Conservation (phyloP, 1,140 invertebrate genomes). For the Cyclargus thomasi region DNA sequence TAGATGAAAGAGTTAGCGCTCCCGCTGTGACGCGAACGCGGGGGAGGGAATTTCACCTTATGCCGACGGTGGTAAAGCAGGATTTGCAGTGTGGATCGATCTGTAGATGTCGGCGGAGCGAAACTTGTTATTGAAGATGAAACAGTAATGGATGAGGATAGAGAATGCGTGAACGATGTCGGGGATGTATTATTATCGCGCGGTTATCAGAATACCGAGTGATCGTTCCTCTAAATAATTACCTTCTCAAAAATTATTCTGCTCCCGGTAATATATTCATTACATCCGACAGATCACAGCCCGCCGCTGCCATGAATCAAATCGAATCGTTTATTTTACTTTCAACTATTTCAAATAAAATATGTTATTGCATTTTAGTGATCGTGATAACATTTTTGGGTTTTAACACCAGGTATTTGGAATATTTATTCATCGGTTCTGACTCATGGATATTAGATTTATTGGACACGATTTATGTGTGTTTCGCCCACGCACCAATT, state of each 20-base stretch:
- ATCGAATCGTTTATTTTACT: slow-evolving; percentile 40
- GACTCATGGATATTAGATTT: neutral
- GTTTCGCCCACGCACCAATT: neutral
- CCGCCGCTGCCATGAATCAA: slow-evolving; percentile 63
- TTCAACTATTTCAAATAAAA: slow-evolving; percentile 4
- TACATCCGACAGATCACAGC: slow-evolving; percentile 68
- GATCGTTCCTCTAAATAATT: slow-evolving; percentile 70
- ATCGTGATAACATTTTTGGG: neutral
- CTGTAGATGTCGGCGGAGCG: slow-evolving; percentile 45
- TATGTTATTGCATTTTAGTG: neutral
- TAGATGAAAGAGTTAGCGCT: slow-evolving; percentile 75
- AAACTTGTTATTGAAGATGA: slow-evolving; percentile 72
- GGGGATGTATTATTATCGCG: slow-evolving; percentile 70
- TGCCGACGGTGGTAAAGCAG: slow-evolving; percentile 35
- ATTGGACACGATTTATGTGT: neutral
- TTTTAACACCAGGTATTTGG: neutral
- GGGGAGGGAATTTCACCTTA: slow-evolving; percentile 39
- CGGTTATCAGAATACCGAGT: slow-evolving; percentile 64
- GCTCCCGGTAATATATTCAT: slow-evolving; percentile 70
- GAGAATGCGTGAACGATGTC: slow-evolving; percentile 72
- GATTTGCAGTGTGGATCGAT: slow-evolving; percentile 25
- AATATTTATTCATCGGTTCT: neutral
- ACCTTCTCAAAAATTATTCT: slow-evolving; percentile 64
- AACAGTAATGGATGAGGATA: slow-evolving; percentile 72
- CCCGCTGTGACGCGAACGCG: slow-evolving; percentile 45